phyloP scores from a whole-genome alignment of 2,888 invertebrate genomes.

The Petrolisthes cinctipes region DNA sequence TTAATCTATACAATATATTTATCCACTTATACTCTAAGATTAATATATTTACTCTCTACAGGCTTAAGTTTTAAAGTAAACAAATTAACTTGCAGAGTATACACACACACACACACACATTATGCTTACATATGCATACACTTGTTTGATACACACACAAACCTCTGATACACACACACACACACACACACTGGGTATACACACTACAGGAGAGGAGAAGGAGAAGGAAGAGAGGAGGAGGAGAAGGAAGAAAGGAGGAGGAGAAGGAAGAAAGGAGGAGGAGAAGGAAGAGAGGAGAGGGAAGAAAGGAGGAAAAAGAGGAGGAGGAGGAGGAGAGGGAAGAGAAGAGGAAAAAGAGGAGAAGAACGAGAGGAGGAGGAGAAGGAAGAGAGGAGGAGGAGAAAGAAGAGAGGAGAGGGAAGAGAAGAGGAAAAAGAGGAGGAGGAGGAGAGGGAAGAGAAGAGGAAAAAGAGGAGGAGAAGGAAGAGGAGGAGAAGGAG shows the following conservation, averaged over 20 bases:
- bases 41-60: no score
- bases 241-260: constrained; percentile 1
- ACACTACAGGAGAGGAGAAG: not conserved
- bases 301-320: not conserved
- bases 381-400: not conserved
- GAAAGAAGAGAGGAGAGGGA: not conserved
- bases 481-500: not conserved
- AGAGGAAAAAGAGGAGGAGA: not conserved
- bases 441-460: not conserved
- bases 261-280: constrained; percentile 18
- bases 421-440: not conserved
- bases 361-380: not conserved
- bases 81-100: no score
- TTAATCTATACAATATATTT: no score
- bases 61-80: no score
- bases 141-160: no score
- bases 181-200: not conserved
- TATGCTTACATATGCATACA: no score
- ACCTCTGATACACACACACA: no score
- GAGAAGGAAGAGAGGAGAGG: not conserved
- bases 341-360: not conserved
- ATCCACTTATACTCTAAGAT: no score
- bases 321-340: not conserved
- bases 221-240: not conserved
- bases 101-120: no score